Conservation (phyloP, 2,888 invertebrate genomes). For the Cheilosia variabilis region DNA sequence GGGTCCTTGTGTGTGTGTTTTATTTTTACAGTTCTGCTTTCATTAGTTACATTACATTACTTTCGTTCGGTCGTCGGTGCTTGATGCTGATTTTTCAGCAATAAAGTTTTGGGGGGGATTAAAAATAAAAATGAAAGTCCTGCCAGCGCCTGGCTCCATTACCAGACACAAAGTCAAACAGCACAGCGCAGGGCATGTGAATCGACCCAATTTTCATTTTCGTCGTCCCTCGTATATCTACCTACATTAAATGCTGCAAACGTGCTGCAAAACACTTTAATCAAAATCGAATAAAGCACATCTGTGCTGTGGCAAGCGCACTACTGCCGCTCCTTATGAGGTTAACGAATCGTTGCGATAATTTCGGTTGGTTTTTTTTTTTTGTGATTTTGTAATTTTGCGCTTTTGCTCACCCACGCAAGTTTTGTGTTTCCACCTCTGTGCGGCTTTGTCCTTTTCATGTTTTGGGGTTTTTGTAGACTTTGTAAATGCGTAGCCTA, state of each 20-base stretch:
- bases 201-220: not conserved
- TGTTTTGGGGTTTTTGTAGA: constrained; percentile 20
- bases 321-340: constrained; percentile 43
- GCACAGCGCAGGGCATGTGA: not conserved
- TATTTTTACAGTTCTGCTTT: constrained; percentile 13
- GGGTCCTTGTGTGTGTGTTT: not conserved
- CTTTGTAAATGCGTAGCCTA: constrained; percentile 18
- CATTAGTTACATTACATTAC: constrained; percentile 60
- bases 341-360: constrained; percentile 61
- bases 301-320: constrained; percentile 30
- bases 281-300: constrained; percentile 52
- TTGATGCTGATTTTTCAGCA: constrained; percentile 57
- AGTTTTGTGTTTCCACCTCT: not conserved
- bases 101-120: constrained; percentile 36
- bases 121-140: constrained; percentile 18
- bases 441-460: constrained; percentile 14
- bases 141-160: constrained; percentile 14
- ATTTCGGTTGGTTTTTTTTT: constrained; percentile 24
- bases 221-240: not conserved
- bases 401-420: not conserved
- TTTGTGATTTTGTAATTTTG: too few species aligned
- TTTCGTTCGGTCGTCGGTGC: constrained; percentile 14
- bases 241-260: constrained; percentile 34
- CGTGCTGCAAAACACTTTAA: constrained; percentile 55
- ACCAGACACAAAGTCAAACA: constrained; percentile 47